Evolutionary conservation across 2,113 vertebrate species (phyloP).

Genomic region (Coregonus clupeaformis): DNA sequence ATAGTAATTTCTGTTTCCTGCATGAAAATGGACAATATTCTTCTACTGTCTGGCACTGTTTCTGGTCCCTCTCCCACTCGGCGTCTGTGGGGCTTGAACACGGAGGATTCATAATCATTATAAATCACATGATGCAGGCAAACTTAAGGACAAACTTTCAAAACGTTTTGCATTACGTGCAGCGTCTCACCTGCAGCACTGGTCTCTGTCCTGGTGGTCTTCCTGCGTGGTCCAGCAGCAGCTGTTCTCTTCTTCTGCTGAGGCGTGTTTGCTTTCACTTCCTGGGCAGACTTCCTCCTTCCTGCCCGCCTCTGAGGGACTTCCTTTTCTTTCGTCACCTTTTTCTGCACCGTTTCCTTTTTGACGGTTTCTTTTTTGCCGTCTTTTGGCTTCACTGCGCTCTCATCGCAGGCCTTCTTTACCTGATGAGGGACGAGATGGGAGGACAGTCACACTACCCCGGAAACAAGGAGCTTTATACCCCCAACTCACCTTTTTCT

Average conservation of each 20-base stretch:
- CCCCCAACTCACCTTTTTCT: slow-evolving; percentile 51
- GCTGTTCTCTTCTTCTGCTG: not conserved
- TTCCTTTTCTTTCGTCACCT: slow-evolving; percentile 19
- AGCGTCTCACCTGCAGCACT: not conserved
- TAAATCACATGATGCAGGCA: not conserved
- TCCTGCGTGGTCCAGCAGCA: slow-evolving; percentile 9
- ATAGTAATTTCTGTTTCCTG: too few species aligned
- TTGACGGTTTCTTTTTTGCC: too few species aligned
- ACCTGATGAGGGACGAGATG: slow-evolving; percentile 29
- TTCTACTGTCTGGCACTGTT: not conserved
- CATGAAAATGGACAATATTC: too few species aligned
- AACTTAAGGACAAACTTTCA: not conserved
- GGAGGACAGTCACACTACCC: not conserved
- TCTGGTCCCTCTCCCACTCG: slow-evolving; percentile 36
- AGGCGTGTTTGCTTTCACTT: slow-evolving; percentile 8
- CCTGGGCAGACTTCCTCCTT: not conserved
- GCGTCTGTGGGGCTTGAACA: slow-evolving; percentile 45
- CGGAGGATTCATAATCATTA: not conserved
- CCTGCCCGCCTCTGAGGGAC: not conserved
- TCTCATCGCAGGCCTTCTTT: slow-evolving; percentile 27
- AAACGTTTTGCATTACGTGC: slow-evolving; percentile 33
- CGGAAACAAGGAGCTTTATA: too few species aligned
- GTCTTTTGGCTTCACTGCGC: slow-evolving; percentile 8
- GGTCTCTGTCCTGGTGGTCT: slow-evolving; percentile 10
- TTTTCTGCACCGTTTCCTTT: too few species aligned